Conservation (phyloP, 2,113 vertebrate species). For the Corythornis madagascariensis region DNA sequence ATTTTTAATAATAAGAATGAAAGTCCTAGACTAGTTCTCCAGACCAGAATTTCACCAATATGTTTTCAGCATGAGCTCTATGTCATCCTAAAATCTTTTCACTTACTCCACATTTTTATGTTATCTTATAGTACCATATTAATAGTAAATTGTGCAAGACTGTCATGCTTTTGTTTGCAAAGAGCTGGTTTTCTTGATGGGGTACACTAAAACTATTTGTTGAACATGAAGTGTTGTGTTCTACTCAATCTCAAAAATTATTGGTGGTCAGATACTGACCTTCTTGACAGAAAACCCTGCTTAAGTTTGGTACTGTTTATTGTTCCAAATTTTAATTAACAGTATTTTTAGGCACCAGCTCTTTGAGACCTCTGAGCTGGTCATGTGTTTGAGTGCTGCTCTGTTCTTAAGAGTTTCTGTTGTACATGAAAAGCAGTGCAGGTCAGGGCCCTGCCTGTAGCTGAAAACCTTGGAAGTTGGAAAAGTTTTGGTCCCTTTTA, state of each 20-base stretch:
- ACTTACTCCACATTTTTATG: not conserved
- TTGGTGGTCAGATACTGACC: not conserved
- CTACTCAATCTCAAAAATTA: not conserved
- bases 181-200: not conserved
- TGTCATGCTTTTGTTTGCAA: not conserved
- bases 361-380: not conserved
- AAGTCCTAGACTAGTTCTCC: not conserved
- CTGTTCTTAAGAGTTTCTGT: not conserved
- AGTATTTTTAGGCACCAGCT: not conserved
- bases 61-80: not conserved
- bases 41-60: not conserved
- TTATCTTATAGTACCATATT: not conserved
- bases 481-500: not conserved
- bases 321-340: not conserved
- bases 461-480: not conserved
- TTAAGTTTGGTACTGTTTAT: not conserved
- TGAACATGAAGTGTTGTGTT: not conserved
- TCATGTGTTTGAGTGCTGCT: not conserved
- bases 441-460: not conserved
- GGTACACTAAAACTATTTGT: not conserved
- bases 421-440: constrained; percentile 33
- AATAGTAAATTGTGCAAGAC: not conserved
- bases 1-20: not conserved
- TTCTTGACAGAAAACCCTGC: not conserved
- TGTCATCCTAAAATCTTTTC: not conserved